phyloP scores from a whole-genome alignment of 1,140 invertebrate species.

The Procambarus clarkii region DNA sequence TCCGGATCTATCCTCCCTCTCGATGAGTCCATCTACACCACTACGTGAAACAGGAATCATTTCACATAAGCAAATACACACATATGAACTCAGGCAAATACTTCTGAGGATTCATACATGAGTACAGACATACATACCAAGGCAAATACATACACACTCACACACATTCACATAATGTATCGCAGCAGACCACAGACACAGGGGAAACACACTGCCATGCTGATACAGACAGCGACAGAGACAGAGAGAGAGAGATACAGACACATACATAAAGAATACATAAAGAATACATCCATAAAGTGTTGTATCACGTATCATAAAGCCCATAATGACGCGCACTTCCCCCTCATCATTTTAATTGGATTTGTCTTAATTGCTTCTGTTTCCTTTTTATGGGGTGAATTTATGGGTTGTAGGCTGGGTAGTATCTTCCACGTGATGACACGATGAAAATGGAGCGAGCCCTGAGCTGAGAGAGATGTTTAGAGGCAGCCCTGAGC shows the following conservation, averaged over 20 bases:
- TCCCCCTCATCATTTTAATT: constrained; percentile 67
- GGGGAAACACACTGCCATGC: not conserved
- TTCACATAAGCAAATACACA: no score
- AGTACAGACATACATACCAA: not conserved
- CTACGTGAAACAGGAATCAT: no score
- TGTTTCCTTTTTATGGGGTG: constrained; percentile 66
- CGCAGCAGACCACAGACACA: not conserved
- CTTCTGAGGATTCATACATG: no score
- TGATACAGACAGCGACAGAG: no score
- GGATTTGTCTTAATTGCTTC: constrained; percentile 70
- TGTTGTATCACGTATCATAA: constrained; percentile 64
- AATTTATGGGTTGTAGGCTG: constrained; percentile 61
- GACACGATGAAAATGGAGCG: not conserved
- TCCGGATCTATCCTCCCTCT: no score
- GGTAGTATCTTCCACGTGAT: not conserved
- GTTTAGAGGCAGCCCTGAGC: not conserved
- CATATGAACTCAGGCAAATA: no score
- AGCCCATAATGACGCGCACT: constrained; percentile 54
- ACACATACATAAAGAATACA: not conserved
- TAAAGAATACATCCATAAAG: constrained; percentile 50
- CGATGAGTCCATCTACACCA: no score
- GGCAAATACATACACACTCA: no score
- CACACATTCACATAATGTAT: no score
- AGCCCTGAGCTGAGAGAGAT: not conserved
- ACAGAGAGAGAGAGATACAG: no score